Evolutionary conservation across 2,113 vertebrate genomes (phyloP), one percentile per base, ranked within the genome.

Genomic region (Paratilapia polleni): DNA sequence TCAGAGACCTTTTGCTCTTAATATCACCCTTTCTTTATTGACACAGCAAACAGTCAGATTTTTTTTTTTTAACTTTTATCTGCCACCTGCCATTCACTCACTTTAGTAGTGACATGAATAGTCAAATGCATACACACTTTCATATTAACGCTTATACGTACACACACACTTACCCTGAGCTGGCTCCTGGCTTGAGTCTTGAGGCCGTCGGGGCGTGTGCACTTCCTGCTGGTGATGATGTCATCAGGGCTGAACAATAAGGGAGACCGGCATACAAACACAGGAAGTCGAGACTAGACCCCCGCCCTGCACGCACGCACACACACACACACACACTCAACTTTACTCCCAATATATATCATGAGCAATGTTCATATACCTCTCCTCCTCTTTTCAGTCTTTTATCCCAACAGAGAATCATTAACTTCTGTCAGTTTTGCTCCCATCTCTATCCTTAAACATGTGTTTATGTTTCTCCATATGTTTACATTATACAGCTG

Each of bases 201-300:
- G 36, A 80, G 64, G 80, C 77, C 13, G 66, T 79, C 36, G 28
- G 93, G 89, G 92, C 60, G 91, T 94, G 93, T 87, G 81, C 79
- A 20, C 86, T 92, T 94, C 94, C 95, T 95, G 93, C 91, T 94
- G 86, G 24, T 85, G 89, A 52, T 92, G 91, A 94, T 94, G 95
- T 94, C 95, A 95, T 87, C 84, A 83, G 63, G 75, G 78, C 81
- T 34, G 86, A 95, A 96, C 95, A 96, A 96, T 95, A 93, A 91
- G 86, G 79, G 91, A 94, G 95, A 91, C 83, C 87, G 88, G 94
- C 80, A 22, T 84, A 96, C 96, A 96, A 96, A 96, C 94, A 96
- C 94, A 95, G 96, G 96, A 96, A 96, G 92, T 90, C 83, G 63
- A 91, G 89, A 87, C 91, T 93, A 90, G 93, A 91, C 89, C 91